Evolutionary conservation across 2,797 vertebrate genomes (phyloP).

Genomic region (Rhincodon typus): DNA sequence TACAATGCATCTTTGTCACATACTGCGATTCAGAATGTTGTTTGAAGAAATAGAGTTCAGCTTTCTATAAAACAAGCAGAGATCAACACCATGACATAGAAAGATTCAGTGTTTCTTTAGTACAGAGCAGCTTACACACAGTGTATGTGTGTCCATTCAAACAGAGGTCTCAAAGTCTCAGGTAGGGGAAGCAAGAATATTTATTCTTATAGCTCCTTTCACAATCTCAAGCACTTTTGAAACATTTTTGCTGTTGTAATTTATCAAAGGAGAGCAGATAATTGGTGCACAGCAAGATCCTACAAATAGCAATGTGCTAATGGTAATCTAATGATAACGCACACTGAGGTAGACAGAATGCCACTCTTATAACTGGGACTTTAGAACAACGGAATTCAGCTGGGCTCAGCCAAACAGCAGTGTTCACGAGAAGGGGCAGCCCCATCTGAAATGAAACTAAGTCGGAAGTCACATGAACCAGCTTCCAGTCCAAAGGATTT

Average conservation of each 20-base stretch:
- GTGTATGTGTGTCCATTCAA: neutral
- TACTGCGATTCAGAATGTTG: neutral
- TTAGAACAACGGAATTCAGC: neutral
- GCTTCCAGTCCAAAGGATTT: too few relatives aligned
- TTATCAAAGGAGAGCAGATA: neutral
- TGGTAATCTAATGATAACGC: neutral
- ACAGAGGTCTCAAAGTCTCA: neutral
- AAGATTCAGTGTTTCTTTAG: neutral
- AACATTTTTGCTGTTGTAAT: neutral
- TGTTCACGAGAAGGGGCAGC: neutral
- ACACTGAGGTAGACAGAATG: neutral
- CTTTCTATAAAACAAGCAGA: neutral
- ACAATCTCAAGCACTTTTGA: too few relatives aligned
- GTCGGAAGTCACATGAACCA: too few relatives aligned
- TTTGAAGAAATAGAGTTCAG: neutral
- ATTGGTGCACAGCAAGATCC: neutral
- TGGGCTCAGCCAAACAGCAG: neutral
- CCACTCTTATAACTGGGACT: neutral
- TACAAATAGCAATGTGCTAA: neutral
- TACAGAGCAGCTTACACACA: neutral
- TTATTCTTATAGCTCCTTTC: neutral
- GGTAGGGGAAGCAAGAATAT: neutral
- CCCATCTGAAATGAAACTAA: too few relatives aligned
- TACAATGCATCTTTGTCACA: neutral
- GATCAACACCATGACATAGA: neutral